Conservation (phyloP, 2,888 invertebrate species). For the Trachelus tabidus region DNA sequence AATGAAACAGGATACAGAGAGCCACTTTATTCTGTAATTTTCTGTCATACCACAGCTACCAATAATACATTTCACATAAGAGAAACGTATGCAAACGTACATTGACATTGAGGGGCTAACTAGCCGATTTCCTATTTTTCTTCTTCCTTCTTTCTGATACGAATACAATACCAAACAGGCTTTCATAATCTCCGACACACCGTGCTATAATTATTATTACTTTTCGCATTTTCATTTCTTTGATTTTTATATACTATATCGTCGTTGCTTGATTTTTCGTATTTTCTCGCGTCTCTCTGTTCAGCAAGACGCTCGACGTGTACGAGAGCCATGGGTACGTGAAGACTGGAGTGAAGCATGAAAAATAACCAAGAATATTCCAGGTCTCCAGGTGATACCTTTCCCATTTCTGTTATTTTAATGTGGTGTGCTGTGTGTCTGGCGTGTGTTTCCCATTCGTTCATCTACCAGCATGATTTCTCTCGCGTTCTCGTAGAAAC, state of each 20-base stretch:
- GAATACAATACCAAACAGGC: conserved; percentile 44
- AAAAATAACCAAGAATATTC: not conserved
- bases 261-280: conserved; percentile 19
- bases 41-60: conserved; percentile 53
- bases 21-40: conserved; percentile 55
- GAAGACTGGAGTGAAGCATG: not conserved
- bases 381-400: not conserved
- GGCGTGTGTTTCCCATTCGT: not conserved
- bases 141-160: conserved; percentile 31
- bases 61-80: conserved; percentile 53
- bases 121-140: conserved; percentile 36
- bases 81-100: conserved; percentile 55
- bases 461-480: not conserved
- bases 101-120: conserved; percentile 54
- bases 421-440: not conserved
- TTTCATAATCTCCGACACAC: conserved; percentile 36
- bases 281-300: conserved; percentile 17
- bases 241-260: conserved; percentile 5
- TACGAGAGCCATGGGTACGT: not conserved
- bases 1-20: conserved; percentile 47
- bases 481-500: not conserved
- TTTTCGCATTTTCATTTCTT: conserved; percentile 18
- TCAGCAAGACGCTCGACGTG: conserved; percentile 16
- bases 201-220: conserved; percentile 20
- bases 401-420: not conserved